phyloP scores from a whole-genome alignment of 2,888 invertebrate genomes.

The Arenicola marina region DNA sequence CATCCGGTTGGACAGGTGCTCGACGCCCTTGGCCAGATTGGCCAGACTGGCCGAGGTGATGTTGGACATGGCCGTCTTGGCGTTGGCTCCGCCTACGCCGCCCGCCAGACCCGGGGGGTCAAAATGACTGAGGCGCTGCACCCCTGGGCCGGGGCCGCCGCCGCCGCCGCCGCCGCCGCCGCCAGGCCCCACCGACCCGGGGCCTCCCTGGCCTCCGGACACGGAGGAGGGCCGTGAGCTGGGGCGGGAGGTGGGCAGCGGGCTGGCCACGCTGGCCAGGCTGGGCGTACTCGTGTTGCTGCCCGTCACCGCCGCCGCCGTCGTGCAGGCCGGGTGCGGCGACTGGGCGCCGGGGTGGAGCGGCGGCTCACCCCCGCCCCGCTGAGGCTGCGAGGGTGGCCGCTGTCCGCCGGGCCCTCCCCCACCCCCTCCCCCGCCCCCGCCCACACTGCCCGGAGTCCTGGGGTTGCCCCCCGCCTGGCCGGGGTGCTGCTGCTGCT shows the following conservation, averaged over 20 bases:
- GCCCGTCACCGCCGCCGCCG: not conserved
- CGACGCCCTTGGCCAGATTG: constrained; percentile 60
- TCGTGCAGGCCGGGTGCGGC: not conserved
- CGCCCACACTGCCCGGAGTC: not conserved
- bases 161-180: constrained; percentile 20
- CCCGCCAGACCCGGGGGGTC: constrained; percentile 38
- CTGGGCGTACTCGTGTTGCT: not conserved
- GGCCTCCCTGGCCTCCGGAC: constrained; percentile 3
- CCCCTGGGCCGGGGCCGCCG: constrained; percentile 39
- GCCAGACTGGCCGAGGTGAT: constrained; percentile 59
- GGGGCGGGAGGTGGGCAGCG: constrained; percentile 45
- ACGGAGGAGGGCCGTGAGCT: constrained; percentile 34
- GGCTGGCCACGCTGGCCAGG: constrained; percentile 35
- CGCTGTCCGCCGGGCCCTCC: not conserved
- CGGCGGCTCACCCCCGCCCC: too few relatives aligned
- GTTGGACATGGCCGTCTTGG: constrained; percentile 46
- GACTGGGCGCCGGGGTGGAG: too few relatives aligned
- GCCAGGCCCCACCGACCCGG: constrained; percentile 12
- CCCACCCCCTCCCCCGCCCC: not conserved
- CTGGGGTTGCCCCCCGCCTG: not conserved
- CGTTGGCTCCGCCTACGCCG: constrained; percentile 3
- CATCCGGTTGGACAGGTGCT: constrained; percentile 59
- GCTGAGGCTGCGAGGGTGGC: not conserved
- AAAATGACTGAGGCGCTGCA: constrained; percentile 48
- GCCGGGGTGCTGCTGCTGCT: constrained; percentile 5